Conservation (phyloP, 2,888 invertebrate species). For the Noctua comes region DNA sequence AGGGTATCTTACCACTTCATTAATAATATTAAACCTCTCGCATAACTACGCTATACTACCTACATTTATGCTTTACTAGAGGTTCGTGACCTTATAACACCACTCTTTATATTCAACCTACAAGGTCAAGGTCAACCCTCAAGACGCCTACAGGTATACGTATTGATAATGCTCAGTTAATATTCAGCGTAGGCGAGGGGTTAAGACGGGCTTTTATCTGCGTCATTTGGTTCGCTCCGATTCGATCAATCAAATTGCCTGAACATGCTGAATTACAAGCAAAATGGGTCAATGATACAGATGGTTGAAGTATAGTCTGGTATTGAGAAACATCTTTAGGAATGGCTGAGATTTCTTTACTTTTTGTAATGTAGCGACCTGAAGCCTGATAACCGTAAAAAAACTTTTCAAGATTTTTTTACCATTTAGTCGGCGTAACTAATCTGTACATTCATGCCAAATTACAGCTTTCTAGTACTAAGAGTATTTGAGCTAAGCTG, state of each 20-base stretch:
- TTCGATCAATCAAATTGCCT: conserved; percentile 48
- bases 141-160: background rate
- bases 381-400: no score
- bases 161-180: conserved; percentile 32
- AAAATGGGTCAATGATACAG: conserved; percentile 16
- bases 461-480: no score
- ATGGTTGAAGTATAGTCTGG: background rate
- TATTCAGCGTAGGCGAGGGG: conserved; percentile 35
- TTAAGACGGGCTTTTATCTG: conserved; percentile 42
- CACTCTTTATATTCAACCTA: conserved; percentile 11
- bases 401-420: no score
- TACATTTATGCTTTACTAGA: background rate
- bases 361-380: background rate
- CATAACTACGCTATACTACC: background rate
- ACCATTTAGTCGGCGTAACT: no score
- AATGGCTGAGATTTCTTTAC: background rate
- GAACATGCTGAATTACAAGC: conserved; percentile 29
- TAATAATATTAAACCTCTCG: background rate
- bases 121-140: conserved; percentile 19
- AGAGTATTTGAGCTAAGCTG: no score
- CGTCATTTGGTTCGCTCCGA: conserved; percentile 33
- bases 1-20: background rate
- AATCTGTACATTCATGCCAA: no score
- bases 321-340: background rate
- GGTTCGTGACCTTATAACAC: conserved; percentile 5